These are phyloP conservation scores for Panagrolaimus sp. DNA, from an alignment of 1,140 invertebrate genomes.

Conservation along the genomic window DNA sequence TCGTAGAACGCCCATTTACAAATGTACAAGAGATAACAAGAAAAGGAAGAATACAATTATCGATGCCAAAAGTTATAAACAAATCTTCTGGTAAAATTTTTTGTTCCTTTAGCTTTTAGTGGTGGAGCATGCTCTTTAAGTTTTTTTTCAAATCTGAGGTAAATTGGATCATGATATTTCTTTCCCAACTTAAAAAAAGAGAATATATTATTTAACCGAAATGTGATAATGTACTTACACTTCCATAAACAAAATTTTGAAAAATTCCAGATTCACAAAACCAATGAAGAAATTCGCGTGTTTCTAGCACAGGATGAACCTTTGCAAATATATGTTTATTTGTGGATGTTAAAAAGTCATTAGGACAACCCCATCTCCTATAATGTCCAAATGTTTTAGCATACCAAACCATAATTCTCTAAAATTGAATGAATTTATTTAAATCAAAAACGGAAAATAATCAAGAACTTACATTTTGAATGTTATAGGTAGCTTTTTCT, in stretches of 20 bases:
- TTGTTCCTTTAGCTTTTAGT: not conserved
- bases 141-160: not conserved
- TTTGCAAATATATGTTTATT: not conserved
- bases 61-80: too few relatives aligned
- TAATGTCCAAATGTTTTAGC: not conserved
- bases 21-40: too few relatives aligned
- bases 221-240: not conserved
- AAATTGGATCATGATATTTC: not conserved
- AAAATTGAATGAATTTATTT: too few relatives aligned
- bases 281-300: not conserved
- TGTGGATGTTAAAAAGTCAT: not conserved
- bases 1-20: too few relatives aligned
- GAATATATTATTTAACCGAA: not conserved
- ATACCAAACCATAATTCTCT: slow-evolving; percentile 9
- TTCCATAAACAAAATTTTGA: not conserved
- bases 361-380: not conserved
- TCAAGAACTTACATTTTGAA: not conserved
- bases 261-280: not conserved
- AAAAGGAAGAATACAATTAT: too few relatives aligned
- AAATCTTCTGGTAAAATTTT: too few relatives aligned
- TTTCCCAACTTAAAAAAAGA: not conserved
- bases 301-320: not conserved
- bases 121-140: slow-evolving; percentile 2
- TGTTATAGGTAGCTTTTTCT: not conserved
- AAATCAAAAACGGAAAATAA: too few relatives aligned